Evolutionary conservation across 1,140 invertebrate genomes (phyloP), one percentile per base, ranked within the genome.

Genomic region (Condylostylus longicornis): DNA sequence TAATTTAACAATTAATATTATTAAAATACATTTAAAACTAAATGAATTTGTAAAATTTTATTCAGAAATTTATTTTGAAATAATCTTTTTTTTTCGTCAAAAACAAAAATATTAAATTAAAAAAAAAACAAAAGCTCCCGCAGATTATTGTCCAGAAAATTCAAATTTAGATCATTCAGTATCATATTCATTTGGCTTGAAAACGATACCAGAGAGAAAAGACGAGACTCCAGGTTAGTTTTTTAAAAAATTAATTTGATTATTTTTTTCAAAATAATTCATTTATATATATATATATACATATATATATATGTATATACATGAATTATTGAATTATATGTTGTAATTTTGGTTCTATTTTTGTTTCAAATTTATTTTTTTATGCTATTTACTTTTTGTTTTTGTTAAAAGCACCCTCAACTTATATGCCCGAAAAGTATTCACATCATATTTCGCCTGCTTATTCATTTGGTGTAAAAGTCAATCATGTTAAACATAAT

Each of bases 211-310:
- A 29, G 60, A 65, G 7, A 79, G 75, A 56, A 46, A 61, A 3
- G 79, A 82, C 49, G 66, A 74, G 31, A 82, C 77, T 7, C 88
- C 88, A 25, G 76, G 53, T 55, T 33, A 8, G 29, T 31, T 6
- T 23, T 44, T 66, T 62, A 19, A 50, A 50, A 30, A 41, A 18
- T 32, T 32, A 6, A n/a, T 18, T 12, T 35, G n/a, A 13, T 17
- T 6, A 3, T 53, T 32, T 61, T 62, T 43, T 61, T 59, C 20
- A 55, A 58, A 46, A 50, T 46, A 18, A 60, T 64, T n/a, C n/a
- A n/a, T n/a, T n/a, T n/a, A n/a, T n/a, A n/a, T n/a, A n/a, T n/a
- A n/a, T n/a, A n/a, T n/a, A n/a, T n/a, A n/a, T n/a, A n/a, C n/a
- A n/a, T n/a, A n/a, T n/a, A n/a, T n/a, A n/a, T n/a, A n/a, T n/a